Base-by-base conservation (phyloP, 2,113 vertebrate species). In the Coturnix japonica region DNA sequence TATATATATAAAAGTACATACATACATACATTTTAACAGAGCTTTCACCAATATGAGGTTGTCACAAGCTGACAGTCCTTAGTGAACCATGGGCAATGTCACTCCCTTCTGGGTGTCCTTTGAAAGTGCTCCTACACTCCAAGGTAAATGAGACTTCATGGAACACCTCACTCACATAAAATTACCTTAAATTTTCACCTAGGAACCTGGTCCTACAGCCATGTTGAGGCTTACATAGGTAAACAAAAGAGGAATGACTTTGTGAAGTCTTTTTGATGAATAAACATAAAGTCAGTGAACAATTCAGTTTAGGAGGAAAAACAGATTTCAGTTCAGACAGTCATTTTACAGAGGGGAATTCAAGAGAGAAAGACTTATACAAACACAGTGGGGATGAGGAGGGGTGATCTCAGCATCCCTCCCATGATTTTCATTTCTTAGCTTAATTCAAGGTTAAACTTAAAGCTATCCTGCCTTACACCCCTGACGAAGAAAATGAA, bases 181-280 rank as follows among this genome's bases (percentile, higher is more conserved):
- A 46, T 5, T 65, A 13, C 39, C 28, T 81, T 77, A 17, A 39
- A 25, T 81, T 77, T 69, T 63, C 63, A 19, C 63, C 86, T 46
- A 31, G 30, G 10, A 85, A 12, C 11, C 21, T 43, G 9, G 4
- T 73, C 17, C 25, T 46, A 28, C 13, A 16, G 3, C 7, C 17
- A 6, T n/a, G 11, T 59, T 56, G 47, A 39, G 66, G 5, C 2
- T 85, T 11, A 11, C 0, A 0, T 6, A 35, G 17, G n/a, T 63
- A 54, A 84, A 75, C 10, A 81, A 26, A 71, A 72, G 19, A 56
- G 11, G 16, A 73, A 89, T 10, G 13, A 49, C 9, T 81, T 85
- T 77, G 43, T 14, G 75, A 69, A 0, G 0, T 8, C 80, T 26
- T 74, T 70, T 19, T 4, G 1, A 2, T 19, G 20, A 11, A 31